Evolutionary conservation across 1,140 invertebrate genomes (phyloP).

Genomic region (Acromyrmex heyeri): DNA sequence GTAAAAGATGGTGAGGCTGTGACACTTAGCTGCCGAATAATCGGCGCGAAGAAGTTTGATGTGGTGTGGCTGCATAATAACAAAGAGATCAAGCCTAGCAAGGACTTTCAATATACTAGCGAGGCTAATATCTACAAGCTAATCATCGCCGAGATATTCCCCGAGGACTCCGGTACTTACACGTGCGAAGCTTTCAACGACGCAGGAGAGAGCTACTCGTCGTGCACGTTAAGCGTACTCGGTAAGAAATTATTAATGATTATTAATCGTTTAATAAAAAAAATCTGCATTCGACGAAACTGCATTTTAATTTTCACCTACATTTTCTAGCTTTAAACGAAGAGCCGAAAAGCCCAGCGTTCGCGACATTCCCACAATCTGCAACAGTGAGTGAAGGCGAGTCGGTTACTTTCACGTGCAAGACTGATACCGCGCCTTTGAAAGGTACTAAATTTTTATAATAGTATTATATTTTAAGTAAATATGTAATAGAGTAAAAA

Average conservation of each 20-base stretch:
- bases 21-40: slow-evolving; percentile 94
- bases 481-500: background rate
- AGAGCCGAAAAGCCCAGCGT: slow-evolving; percentile 93
- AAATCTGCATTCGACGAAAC: background rate
- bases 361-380: slow-evolving; percentile 96
- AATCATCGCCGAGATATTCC: slow-evolving; percentile 97
- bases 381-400: slow-evolving; percentile 94
- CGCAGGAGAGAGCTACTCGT: slow-evolving; percentile 96
- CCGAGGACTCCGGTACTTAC: slow-evolving; percentile 97
- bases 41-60: slow-evolving; percentile 95
- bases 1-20: slow-evolving; percentile 96
- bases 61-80: slow-evolving; percentile 98
- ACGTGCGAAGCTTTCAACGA: slow-evolving; percentile 99
- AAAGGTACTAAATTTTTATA: slow-evolving; percentile 86
- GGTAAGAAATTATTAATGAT: slow-evolving; percentile 89
- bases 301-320: background rate
- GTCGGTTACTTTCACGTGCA: slow-evolving; percentile 92
- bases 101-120: slow-evolving; percentile 97
- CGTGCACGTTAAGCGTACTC: slow-evolving; percentile 94
- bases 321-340: slow-evolving; percentile 92
- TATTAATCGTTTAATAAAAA: background rate
- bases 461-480: background rate
- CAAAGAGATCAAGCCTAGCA: slow-evolving; percentile 98
- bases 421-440: slow-evolving; percentile 90
- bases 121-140: slow-evolving; percentile 97